Evolutionary conservation across 2,888 invertebrate species (phyloP).

Genomic region (Drosophila atroscutellata): DNA sequence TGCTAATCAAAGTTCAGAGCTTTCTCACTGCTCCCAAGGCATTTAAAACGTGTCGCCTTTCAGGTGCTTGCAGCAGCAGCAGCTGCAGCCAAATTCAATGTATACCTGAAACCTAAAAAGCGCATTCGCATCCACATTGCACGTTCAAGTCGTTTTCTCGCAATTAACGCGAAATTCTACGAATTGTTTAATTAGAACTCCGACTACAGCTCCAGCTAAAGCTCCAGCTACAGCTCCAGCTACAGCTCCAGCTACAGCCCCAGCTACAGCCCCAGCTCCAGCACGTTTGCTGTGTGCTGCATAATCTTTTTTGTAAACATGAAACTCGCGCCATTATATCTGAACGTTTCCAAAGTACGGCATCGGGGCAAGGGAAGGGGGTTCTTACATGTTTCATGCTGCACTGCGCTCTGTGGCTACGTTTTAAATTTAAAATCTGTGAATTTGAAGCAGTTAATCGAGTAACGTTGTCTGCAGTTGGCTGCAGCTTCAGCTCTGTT

Average conservation of each 20-base stretch:
- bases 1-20: slow-evolving; percentile 63
- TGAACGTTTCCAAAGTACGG: slow-evolving; percentile 40
- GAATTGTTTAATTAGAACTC: slow-evolving; percentile 85
- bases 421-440: slow-evolving; percentile 83
- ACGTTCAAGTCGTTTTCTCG: slow-evolving; percentile 83
- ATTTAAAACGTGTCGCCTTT: slow-evolving; percentile 53
- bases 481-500: slow-evolving; percentile 14
- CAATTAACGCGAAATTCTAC: slow-evolving; percentile 86
- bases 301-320: slow-evolving; percentile 83
- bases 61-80: slow-evolving; percentile 9
- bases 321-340: slow-evolving; percentile 84
- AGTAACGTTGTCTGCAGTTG: slow-evolving; percentile 69
- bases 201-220: slow-evolving; percentile 35
- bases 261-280: slow-evolving; percentile 20
- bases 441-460: slow-evolving; percentile 83
- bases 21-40: slow-evolving; percentile 46
- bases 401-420: slow-evolving; percentile 61
- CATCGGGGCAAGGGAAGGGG: background rate
- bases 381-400: slow-evolving; percentile 46
- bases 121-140: slow-evolving; percentile 50
- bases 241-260: background rate
- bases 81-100: slow-evolving; percentile 24
- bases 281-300: slow-evolving; percentile 76
- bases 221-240: slow-evolving; percentile 31
- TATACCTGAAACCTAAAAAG: slow-evolving; percentile 3